Evolutionary conservation across 1,140 invertebrate species (phyloP).

Genomic region (Atopsyche davidsoni): DNA sequence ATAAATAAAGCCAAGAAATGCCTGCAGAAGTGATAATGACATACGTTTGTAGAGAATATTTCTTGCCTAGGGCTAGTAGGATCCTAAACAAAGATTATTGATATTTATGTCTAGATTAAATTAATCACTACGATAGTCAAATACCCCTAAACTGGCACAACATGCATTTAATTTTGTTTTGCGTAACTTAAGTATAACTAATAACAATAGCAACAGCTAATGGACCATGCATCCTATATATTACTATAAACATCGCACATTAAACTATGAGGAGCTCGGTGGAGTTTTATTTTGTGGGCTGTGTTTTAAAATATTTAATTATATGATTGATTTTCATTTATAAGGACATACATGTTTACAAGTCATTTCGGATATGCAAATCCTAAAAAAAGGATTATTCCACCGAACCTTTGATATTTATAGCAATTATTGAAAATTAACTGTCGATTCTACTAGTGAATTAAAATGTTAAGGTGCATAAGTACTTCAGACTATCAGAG

Average conservation of each 20-base stretch:
- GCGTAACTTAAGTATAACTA: background rate
- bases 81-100: conserved; percentile 9
- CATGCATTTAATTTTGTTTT: conserved; percentile 11
- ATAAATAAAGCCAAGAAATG: conserved; percentile 4
- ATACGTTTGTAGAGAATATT: conserved; percentile 15
- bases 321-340: background rate
- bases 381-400: no score
- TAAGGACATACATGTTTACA: conserved; percentile 1
- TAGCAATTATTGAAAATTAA: no score
- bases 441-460: no score
- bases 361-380: no score
- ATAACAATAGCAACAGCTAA: background rate
- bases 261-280: no score
- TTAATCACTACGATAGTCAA: conserved; percentile 1
- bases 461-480: no score
- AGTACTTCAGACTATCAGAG: no score
- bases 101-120: conserved; percentile 7
- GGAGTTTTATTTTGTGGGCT: background rate
- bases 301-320: background rate
- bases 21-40: conserved; percentile 18
- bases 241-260: background rate
- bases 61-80: conserved; percentile 13
- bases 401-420: no score
- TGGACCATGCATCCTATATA: background rate
- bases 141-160: conserved; percentile 20